These are phyloP conservation scores for Pristionchus entomophagus DNA, from an alignment of 2,888 invertebrate genomes.

Conservation along the genomic window DNA sequence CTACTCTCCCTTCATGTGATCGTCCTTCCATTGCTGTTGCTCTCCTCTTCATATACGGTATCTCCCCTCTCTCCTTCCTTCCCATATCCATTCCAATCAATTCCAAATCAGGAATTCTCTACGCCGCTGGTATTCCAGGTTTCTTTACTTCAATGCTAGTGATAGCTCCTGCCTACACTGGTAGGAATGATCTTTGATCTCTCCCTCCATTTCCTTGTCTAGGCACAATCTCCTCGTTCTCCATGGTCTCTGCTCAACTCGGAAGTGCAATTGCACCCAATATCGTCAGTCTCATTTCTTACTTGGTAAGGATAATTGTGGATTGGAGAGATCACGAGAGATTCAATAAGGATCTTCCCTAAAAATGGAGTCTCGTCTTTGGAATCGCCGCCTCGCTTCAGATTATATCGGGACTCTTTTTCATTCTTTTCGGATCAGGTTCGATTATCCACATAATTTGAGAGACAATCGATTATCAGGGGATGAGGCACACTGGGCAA, in stretches of 20 bases:
- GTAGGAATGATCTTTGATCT: too few species aligned
- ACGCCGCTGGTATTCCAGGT: conserved; percentile 27
- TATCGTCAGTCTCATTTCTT: background rate
- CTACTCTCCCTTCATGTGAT: conserved; percentile 2
- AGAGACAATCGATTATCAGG: background rate
- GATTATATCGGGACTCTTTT: background rate
- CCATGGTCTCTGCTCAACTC: conserved; percentile 22
- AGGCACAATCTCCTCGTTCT: conserved; percentile 11
- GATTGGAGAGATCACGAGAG: background rate
- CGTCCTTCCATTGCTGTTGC: background rate
- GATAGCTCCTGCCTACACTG: background rate
- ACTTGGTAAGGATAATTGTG: background rate
- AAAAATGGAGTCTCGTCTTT: background rate
- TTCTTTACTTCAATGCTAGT: conserved; percentile 22
- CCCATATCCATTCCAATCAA: too few species aligned
- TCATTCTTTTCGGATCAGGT: background rate
- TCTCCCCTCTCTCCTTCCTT: background rate
- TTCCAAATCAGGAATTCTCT: conserved; percentile 9
- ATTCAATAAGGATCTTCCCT: background rate
- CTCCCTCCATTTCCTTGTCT: background rate
- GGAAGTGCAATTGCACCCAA: background rate
- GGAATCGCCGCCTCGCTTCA: background rate
- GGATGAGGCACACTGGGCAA: background rate
- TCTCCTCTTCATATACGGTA: background rate
- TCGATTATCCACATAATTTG: background rate